Base-by-base conservation (phyloP, 2,797 vertebrate genomes). In the Iguana delicatissima region DNA sequence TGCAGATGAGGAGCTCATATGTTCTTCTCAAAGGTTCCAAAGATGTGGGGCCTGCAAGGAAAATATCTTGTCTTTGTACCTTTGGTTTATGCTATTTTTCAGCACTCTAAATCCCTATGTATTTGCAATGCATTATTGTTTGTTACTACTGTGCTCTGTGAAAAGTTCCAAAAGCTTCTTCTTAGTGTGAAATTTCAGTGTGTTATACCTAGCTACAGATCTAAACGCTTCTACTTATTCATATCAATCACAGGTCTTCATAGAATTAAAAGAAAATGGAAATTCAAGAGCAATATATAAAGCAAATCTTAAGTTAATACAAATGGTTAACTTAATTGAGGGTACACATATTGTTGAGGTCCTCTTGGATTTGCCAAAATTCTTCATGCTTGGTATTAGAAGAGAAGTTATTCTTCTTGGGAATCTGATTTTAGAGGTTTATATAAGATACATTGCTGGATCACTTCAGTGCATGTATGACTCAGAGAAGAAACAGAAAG, bases 401-500 rank as follows among this genome's bases (percentile, higher is more conserved):
- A 84, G 89, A 95, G 95, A 89, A 93, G 92, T 93, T 93, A 92
- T 92, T 89, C 93, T 92, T 94, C 93, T 91, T 89, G 1, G 35
- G 83, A 72, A 85, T 85, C 46, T 57, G 67, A 85, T 85, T 85
- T 85, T 76, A 57, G 74, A 85, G 62, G 62, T 80, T 91, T 88
- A 92, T 84, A 85, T 86, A 87, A 92, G 0, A 6, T 67, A 32
- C 92, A 82, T 62, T 96, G 92, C 87, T 83, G 92, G 88, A 74
- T 95, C 94, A 93, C 94, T 93, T 95, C 95, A 94, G 67, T 87
- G 87, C 82, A 91, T 91, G 93, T 84, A 46, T 96, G 96, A 96
- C 94, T 96, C 96, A 96, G 59, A 92, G 83, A 92, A 92, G 94
- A 95, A 69, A 94, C 92, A 93, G 95, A 94, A 95, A 92, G 89